Evolutionary conservation across 2,113 vertebrate species (phyloP), one percentile per base, ranked within the genome.

Genomic region (Gnathonemus echidnorhynchus): DNA sequence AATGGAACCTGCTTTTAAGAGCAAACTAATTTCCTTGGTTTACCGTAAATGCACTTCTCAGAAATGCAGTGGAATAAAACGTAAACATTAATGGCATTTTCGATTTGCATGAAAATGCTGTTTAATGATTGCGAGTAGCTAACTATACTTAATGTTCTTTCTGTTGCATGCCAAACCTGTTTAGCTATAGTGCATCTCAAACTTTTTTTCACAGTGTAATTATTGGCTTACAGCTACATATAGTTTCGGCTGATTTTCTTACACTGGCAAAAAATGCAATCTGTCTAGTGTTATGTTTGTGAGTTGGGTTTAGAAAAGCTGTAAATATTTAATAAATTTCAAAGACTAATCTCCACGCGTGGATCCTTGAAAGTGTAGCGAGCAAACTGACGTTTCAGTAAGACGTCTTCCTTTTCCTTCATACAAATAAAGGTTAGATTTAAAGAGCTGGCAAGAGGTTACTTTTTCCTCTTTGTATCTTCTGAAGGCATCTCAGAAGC

Each of bases 1-100:
- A 96, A 96, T 96, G 96, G 95, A 96, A 96, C 96, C 95, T 95
- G 95, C 94, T 93, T 95, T 96, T 96, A 96, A 95, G 95, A 94
- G 94, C 93, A 92, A 96, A 96, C 95, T 96, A 96, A 96, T 96
- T 96, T 88, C 95, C 94, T 93, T 86, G 93, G 94, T 96, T 95
- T 95, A 93, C 92, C 94, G 91, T 94, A 93, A 96, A 96, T 94
- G 93, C 93, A 91, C 95, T 96, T 94, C 93, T 95, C 93, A 95
- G 94, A 92, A 92, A 93, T 91, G 92, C 88, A 83, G 91, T 91
- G 93, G 94, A 95, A 95, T 92, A 92, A 70, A 96, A 96, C 96
- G 95, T 96, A 96, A 96, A 96, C 95, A 95, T 96, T 96, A 96
- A 96, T 96, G 95, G 95, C 93, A 93, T 95, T 93, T 93, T 95